These are phyloP conservation scores for Corvus cornix DNA, from an alignment of 2,113 vertebrate genomes.

Conservation along the genomic window DNA sequence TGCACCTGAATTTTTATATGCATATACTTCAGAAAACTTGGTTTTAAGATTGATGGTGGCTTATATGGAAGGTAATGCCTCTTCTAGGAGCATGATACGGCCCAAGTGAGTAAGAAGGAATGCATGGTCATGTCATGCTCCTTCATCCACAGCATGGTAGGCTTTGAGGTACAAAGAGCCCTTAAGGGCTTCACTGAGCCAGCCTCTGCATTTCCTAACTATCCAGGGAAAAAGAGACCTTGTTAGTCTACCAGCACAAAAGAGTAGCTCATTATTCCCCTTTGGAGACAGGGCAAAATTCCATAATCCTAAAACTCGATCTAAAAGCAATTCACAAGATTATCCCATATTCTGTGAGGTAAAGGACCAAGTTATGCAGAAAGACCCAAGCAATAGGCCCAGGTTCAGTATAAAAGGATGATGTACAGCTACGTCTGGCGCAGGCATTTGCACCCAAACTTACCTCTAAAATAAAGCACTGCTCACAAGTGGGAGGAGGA, in stretches of 20 bases:
- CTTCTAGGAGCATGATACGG: background rate
- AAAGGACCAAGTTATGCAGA: background rate
- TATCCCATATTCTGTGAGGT: background rate
- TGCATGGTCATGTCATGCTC: background rate
- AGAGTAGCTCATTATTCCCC: background rate
- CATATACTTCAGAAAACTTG: background rate
- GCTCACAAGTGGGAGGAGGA: background rate
- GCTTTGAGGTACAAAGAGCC: background rate
- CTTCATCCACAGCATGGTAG: background rate
- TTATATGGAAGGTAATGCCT: background rate
- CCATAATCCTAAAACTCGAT: background rate
- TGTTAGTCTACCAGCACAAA: background rate
- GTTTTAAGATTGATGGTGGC: background rate
- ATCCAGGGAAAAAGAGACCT: background rate
- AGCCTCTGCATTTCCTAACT: background rate
- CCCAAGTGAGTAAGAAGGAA: background rate
- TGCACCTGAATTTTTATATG: background rate
- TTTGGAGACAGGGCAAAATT: background rate
- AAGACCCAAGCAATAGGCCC: background rate
- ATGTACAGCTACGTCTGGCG: background rate
- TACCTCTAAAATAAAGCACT: background rate
- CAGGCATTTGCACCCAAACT: fast-evolving
- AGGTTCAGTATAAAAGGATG: background rate
- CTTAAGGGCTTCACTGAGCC: background rate
- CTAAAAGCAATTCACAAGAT: background rate